phyloP scores from a whole-genome alignment of 35 echinoderm and acorn worm species.

The Ptychodera flava region DNA sequence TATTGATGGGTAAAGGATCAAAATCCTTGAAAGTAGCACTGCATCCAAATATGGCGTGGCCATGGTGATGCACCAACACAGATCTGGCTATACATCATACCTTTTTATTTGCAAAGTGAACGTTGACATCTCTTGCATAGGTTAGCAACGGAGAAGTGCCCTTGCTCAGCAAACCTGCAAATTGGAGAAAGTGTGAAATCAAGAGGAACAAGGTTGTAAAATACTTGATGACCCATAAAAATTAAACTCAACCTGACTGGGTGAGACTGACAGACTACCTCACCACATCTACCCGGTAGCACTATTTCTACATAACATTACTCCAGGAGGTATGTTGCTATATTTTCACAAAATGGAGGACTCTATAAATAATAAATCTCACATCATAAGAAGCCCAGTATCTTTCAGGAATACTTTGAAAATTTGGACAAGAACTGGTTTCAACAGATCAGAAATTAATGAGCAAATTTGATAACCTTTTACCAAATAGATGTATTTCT shows the following conservation, averaged over 20 bases:
- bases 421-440: too few species aligned
- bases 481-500: too few species aligned
- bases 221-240: neutral
- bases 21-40: neutral
- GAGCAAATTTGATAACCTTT: too few species aligned
- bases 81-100: slow-evolving; percentile 5
- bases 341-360: too few species aligned
- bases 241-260: neutral
- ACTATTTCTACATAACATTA: neutral
- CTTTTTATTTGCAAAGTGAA: slow-evolving; percentile 85
- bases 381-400: too few species aligned
- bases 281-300: neutral
- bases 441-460: too few species aligned
- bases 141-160: slow-evolving; percentile 28
- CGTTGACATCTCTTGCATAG: slow-evolving; percentile 70
- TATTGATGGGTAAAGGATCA: too few species aligned
- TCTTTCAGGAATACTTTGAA: too few species aligned
- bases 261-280: neutral
- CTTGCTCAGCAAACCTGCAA: slow-evolving; percentile 50
- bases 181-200: neutral
- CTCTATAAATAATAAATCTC: too few species aligned
- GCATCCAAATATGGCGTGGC: neutral
- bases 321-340: neutral
- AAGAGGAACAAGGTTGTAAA: too few species aligned
- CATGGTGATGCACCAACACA: neutral